Conservation (phyloP, 2,888 invertebrate genomes). For the Octodonta nipae region DNA sequence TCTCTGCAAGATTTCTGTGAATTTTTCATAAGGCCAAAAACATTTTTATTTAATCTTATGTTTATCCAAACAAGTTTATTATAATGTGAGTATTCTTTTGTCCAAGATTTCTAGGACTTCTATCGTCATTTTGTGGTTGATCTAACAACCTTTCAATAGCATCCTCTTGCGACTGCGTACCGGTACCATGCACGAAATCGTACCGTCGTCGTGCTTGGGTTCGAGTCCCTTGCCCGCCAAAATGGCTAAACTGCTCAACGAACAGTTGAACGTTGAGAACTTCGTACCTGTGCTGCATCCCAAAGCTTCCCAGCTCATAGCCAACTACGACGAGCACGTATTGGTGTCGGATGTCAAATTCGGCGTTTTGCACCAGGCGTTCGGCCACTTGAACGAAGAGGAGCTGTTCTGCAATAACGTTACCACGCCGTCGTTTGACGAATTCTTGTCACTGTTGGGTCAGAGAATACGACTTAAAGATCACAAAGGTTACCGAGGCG, state of each 20-base stretch:
- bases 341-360: conserved; percentile 94
- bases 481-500: conserved; percentile 50
- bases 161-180: conserved; percentile 73
- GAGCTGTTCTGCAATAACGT: conserved; percentile 86
- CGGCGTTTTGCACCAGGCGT: conserved; percentile 89
- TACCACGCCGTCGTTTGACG: conserved; percentile 81
- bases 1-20: no score
- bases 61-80: no score
- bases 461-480: conserved; percentile 78
- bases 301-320: conserved; percentile 78
- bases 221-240: conserved; percentile 66
- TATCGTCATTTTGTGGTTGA: no score
- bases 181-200: conserved; percentile 82
- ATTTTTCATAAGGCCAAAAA: no score
- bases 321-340: conserved; percentile 92
- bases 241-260: conserved; percentile 82
- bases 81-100: no score
- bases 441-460: conserved; percentile 82
- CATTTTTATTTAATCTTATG: no score
- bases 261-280: conserved; percentile 73
- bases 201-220: conserved; percentile 60
- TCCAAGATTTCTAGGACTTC: no score
- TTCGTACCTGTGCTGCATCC: conserved; percentile 75
- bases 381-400: conserved; percentile 90
- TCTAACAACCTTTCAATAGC: no score